A percentile compares a stretch with the other conserved stretches of the same genome.
phyloP scores from a whole-genome alignment of 2,797 vertebrate species.

The Micromesistius poutassou region DNA sequence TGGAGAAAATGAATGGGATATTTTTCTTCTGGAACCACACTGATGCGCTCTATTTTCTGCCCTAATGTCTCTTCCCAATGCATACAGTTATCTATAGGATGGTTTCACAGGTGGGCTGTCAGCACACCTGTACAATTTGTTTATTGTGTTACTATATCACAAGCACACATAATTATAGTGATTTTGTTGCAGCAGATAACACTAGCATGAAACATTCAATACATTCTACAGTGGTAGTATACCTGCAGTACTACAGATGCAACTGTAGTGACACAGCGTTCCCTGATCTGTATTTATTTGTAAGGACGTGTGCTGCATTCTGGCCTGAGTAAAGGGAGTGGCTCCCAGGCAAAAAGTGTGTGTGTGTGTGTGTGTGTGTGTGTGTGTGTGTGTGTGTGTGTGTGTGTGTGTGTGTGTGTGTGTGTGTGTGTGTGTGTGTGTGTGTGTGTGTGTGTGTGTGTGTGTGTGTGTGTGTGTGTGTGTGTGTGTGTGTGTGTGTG shows the following conservation, averaged over 20 bases:
- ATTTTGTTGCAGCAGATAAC: background rate
- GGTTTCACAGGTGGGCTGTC: background rate
- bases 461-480: conserved; percentile 11
- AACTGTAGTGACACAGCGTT: conserved; percentile 7
- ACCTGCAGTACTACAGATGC: background rate
- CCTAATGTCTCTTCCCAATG: conserved; percentile 19
- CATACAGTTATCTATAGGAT: background rate
- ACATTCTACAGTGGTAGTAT: background rate
- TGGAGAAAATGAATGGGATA: no score
- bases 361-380: conserved; percentile 23
- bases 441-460: conserved; percentile 26
- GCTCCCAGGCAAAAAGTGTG: conserved; percentile 40
- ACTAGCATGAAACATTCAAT: background rate
- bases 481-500: conserved; percentile 20
- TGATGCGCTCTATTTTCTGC: conserved; percentile 31
- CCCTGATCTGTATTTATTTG: conserved; percentile 37
- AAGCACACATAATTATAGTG: background rate
- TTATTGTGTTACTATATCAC: background rate
- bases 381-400: conserved; percentile 23
- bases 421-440: conserved; percentile 24
- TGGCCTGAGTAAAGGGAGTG: conserved; percentile 71
- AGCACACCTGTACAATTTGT: background rate
- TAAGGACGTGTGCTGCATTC: conserved; percentile 59
- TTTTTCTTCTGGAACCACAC: no score
- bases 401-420: conserved; percentile 25